Evolutionary conservation across 2,888 invertebrate species (phyloP), one percentile per base, ranked within the genome.

Genomic region (Aleiodes leptofemur): DNA sequence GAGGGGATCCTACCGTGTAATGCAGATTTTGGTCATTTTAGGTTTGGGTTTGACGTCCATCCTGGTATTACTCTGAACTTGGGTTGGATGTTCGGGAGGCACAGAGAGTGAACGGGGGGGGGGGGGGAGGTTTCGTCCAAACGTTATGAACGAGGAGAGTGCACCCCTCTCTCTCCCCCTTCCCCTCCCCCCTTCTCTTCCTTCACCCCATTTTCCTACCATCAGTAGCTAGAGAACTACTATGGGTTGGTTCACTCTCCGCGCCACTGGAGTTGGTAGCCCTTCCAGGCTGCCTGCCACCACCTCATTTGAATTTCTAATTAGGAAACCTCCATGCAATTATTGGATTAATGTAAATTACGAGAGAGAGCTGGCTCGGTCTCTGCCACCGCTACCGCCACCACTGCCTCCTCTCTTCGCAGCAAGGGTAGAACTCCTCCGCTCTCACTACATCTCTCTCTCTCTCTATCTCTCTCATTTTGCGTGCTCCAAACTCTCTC

Each of bases 321-420:
- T 95, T 94, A 95, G 94, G 94, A 94, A 94, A 95, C 95, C 95
- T 94, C 94, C 94, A 94, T 94, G 95, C 95, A 95, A 95, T 95
- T 95, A 95, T 95, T 95, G 95, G 95, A 95, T 95, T 95, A 95
- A 95, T 95, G 95, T 95, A 95, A 95, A 95, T 95, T 94, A 95
- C 94, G 94, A 94, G 94, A 94, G 94, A 94, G 93, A 94, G 93
- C 93, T 93, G 93, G 93, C 89, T 89, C 88, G 89, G 89, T 89
- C 89, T 89, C 88, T 86, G 85, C 87, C 85, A 86, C 86, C 84
- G 86, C 86, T 84, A 84, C 85, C 84, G 74, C 80, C 78, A 83
- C 86, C 85, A 84, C 87, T 86, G 87, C 87, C 86, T 43, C 87
- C 86, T 43, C 43, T 23, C 23, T 23, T 23, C 23, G 23, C 23